Percentiles rank a stretch among this genome's conserved stretches.
These are phyloP conservation scores for Sinella curviseta DNA, from an alignment of 1,140 invertebrate genomes.

Conservation along the genomic window DNA sequence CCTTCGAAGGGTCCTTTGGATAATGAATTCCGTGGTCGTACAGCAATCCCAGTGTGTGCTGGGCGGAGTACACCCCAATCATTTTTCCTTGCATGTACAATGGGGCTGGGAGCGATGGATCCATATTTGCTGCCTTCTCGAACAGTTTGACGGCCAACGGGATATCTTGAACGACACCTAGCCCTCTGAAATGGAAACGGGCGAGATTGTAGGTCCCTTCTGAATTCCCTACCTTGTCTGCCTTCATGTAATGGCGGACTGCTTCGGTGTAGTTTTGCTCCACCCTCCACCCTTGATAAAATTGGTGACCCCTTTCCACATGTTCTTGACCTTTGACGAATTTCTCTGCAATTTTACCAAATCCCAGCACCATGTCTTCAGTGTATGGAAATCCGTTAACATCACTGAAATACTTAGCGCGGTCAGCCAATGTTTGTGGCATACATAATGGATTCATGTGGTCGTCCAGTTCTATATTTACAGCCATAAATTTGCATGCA, in stretches of 20 bases:
- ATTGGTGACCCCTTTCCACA: neutral
- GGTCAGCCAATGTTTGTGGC: neutral
- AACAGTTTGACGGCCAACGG: neutral
- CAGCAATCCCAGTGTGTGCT: neutral
- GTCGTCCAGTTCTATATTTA: neutral
- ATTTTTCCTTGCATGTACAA: no score
- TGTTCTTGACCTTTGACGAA: neutral
- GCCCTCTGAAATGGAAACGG: neutral
- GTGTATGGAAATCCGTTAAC: neutral
- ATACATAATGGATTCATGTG: neutral
- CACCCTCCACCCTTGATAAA: neutral
- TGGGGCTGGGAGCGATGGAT: no score
- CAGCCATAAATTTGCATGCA: neutral
- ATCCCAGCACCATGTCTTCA: neutral
- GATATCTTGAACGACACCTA: neutral
- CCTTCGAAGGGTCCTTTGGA: neutral
- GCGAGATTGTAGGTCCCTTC: neutral
- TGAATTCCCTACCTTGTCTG: neutral
- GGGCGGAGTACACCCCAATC: neutral
- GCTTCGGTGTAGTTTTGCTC: neutral
- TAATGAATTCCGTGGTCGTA: neutral
- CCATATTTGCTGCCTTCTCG: neutral
- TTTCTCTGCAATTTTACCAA: neutral
- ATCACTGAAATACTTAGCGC: neutral
- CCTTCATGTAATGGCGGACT: neutral